Evolutionary conservation across 2,113 vertebrate genomes (phyloP).

Genomic region (Amia ocellicauda): DNA sequence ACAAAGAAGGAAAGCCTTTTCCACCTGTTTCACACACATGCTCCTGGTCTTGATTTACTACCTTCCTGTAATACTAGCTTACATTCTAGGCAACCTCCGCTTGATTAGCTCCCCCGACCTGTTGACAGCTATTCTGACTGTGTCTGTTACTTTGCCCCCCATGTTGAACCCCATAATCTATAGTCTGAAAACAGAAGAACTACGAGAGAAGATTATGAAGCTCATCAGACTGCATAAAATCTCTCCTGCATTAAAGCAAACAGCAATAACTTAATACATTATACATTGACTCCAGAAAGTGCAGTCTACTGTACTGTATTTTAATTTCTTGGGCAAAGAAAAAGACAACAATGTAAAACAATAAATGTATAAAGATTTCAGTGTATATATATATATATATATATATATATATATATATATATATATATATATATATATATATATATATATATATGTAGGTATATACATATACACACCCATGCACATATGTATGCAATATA

Average conservation of each 20-base stretch:
- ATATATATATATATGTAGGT: too few species aligned
- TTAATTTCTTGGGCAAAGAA: too few species aligned
- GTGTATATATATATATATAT: too few species aligned
- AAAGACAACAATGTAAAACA: too few species aligned
- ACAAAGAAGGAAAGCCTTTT: slow-evolving; percentile 39
- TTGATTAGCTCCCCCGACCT: slow-evolving; percentile 25
- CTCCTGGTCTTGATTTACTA: slow-evolving; percentile 39
- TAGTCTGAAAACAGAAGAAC: slow-evolving; percentile 44
- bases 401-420: too few species aligned
- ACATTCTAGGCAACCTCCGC: slow-evolving; percentile 24
- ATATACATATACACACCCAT: too few species aligned
- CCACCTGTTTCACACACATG: slow-evolving; percentile 40
- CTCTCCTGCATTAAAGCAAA: slow-evolving; percentile 10
- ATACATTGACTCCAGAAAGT: too few species aligned
- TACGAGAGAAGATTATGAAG: slow-evolving; percentile 29
- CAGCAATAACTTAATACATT: neutral
- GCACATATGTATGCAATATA: too few species aligned
- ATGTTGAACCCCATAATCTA: slow-evolving; percentile 46
- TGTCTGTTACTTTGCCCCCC: slow-evolving; percentile 32
- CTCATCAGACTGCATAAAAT: slow-evolving; percentile 26
- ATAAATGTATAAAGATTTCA: too few species aligned
- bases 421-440: too few species aligned
- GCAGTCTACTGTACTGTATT: too few species aligned
- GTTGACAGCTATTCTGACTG: slow-evolving; percentile 34
- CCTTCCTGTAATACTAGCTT: slow-evolving; percentile 36